Conservation (phyloP, 37 sponge, comb jelly and placozoan genomes). For the Tethya wilhelma region DNA sequence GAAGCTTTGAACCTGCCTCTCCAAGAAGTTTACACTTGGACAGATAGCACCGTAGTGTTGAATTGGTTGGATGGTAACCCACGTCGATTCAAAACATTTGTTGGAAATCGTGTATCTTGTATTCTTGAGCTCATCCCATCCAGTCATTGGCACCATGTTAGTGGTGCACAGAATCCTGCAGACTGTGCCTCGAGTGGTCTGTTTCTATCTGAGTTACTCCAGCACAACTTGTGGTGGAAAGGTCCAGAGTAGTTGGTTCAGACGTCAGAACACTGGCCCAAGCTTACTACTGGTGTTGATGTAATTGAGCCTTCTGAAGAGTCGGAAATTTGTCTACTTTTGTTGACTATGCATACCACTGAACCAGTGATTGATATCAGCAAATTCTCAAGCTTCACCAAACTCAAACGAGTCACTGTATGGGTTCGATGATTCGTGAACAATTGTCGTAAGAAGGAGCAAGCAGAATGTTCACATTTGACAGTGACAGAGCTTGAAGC, state of each 20-base stretch:
- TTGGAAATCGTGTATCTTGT: slow-evolving; percentile 23
- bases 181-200: slow-evolving; percentile 29
- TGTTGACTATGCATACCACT: neutral
- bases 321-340: neutral
- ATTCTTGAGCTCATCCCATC: slow-evolving; percentile 10
- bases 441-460: no score
- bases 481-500: slow-evolving; percentile 18
- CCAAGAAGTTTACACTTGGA: slow-evolving; percentile 14
- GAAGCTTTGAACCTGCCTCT: neutral
- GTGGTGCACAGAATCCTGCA: no score
- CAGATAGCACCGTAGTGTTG: slow-evolving; percentile 37
- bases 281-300: neutral
- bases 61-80: slow-evolving; percentile 18
- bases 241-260: neutral
- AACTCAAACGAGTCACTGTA: no score
- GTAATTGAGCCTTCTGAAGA: no score
- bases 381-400: neutral
- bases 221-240: slow-evolving; percentile 19
- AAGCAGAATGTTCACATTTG: no score
- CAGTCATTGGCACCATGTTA: slow-evolving; percentile 1
- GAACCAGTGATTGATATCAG: slow-evolving; percentile 5
- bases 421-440: slow-evolving; percentile 31
- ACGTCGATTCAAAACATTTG: slow-evolving; percentile 23
- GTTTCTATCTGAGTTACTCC: slow-evolving; percentile 2
- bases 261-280: slow-evolving; percentile 30